Evolutionary conservation across 2,888 invertebrate genomes (phyloP), one percentile per base, ranked within the genome.

Genomic region (Luffia ferchaultella): DNA sequence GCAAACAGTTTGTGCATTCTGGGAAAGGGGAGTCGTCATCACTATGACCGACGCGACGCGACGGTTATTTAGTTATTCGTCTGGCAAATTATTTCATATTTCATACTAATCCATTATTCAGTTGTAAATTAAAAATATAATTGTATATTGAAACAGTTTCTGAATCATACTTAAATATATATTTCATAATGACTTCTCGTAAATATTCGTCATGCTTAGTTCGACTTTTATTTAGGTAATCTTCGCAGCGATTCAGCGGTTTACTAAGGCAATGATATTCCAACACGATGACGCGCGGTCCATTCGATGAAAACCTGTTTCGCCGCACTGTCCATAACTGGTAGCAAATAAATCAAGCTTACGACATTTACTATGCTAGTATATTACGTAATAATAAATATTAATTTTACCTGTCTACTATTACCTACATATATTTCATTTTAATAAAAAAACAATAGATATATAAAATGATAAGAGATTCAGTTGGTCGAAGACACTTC

Each of bases 1-100:
- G 73, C 67, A 70, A 73, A 70, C 67, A 72, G 64, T 70, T 71
- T 70, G 67, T 65, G 57, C 60, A 63, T 62, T 61, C 58, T 48
- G 41, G 42, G 17, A n/a, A n/a, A n/a, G n/a, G n/a, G n/a, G n/a
- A n/a, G n/a, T n/a, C n/a, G n/a, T n/a, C n/a, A n/a, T n/a, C n/a
- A n/a, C n/a, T n/a, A n/a, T n/a, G n/a, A n/a, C n/a, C n/a, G n/a
- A n/a, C n/a, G n/a, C n/a, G n/a, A n/a, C n/a, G n/a, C n/a, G n/a
- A n/a, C n/a, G n/a, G n/a, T n/a, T n/a, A n/a, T n/a, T n/a, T n/a
- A n/a, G n/a, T n/a, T n/a, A n/a, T n/a, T n/a, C n/a, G n/a, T n/a
- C n/a, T n/a, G n/a, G n/a, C n/a, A n/a, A n/a, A n/a, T n/a, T n/a
- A n/a, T n/a, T n/a, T n/a, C n/a, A n/a, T n/a, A n/a, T n/a, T n/a